Percentiles rank a stretch among this genome's conserved stretches.
Evolutionary conservation across 2,113 vertebrate species (phyloP).

Genomic region (Scomber scombrus): DNA sequence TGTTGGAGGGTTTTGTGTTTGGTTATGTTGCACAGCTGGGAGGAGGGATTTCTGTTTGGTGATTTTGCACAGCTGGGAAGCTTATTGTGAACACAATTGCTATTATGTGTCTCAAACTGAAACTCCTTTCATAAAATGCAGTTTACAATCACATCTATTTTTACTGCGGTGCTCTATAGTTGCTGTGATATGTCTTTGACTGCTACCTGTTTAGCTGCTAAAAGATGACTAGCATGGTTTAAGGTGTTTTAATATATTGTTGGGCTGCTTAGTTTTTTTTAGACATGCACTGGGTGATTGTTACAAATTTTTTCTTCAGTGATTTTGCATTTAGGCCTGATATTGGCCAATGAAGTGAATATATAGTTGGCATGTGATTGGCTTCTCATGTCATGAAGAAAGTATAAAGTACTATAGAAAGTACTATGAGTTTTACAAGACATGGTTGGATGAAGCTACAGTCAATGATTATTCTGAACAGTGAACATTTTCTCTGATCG

Average conservation of each 20-base stretch:
- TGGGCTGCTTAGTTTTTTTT: background rate
- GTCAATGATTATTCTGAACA: background rate
- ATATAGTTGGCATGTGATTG: background rate
- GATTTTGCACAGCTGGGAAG: background rate
- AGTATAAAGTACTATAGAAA: too few species aligned
- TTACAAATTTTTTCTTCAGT: background rate
- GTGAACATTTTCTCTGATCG: background rate
- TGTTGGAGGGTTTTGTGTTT: background rate
- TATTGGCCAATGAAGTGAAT: background rate
- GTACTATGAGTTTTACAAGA: too few species aligned
- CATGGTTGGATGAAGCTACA: background rate
- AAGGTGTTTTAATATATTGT: too few species aligned
- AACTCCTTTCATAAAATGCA: background rate
- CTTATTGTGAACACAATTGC: background rate
- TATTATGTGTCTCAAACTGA: background rate
- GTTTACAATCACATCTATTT: background rate
- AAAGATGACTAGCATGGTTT: too few species aligned
- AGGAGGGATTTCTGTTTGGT: background rate
- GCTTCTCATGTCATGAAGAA: too few species aligned
- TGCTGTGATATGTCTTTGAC: background rate
- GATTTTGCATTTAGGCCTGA: background rate
- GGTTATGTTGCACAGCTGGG: background rate
- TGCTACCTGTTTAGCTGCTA: background rate
- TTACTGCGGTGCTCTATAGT: background rate
- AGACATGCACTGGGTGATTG: background rate